Evolutionary conservation across 2,113 vertebrate species (phyloP).

Genomic region (Antechinus stuartii): DNA sequence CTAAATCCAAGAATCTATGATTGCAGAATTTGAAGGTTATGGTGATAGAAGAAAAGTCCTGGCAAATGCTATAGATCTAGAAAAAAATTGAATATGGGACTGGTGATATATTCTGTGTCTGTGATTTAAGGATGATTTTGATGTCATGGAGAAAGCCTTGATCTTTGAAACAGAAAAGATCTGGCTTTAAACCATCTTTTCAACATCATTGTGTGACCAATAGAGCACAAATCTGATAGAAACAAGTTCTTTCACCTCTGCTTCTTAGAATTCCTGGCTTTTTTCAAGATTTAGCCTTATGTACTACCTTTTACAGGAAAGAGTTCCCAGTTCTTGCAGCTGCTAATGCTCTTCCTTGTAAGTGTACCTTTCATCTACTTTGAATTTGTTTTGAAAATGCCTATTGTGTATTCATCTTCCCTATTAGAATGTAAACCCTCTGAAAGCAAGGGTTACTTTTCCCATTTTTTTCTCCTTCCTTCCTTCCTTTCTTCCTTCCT

Average conservation of each 20-base stretch:
- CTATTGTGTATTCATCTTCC: neutral
- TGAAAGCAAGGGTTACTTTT: neutral
- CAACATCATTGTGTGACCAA: no score
- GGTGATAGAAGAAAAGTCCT: neutral
- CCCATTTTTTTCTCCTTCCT: neutral
- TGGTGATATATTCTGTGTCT: no score
- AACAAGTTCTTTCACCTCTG: no score
- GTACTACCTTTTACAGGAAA: neutral
- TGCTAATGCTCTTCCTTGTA: neutral
- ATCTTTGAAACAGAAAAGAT: no score
- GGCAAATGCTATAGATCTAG: neutral
- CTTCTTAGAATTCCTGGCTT: neutral
- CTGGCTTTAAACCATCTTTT: no score
- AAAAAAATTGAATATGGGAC: no score
- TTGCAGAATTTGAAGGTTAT: neutral
- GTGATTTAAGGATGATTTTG: no score
- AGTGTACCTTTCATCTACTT: neutral
- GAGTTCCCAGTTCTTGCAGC: neutral
- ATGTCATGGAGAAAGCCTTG: no score
- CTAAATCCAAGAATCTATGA: neutral
- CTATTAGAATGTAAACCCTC: neutral
- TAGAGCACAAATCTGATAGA: no score
- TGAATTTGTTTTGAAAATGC: neutral
- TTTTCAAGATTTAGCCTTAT: neutral
- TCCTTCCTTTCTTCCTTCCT: no score